A percentile compares a stretch with the other conserved stretches of the same genome.
Conservation (phyloP, 2,113 vertebrate genomes). For the Notarius lentiginosus region DNA sequence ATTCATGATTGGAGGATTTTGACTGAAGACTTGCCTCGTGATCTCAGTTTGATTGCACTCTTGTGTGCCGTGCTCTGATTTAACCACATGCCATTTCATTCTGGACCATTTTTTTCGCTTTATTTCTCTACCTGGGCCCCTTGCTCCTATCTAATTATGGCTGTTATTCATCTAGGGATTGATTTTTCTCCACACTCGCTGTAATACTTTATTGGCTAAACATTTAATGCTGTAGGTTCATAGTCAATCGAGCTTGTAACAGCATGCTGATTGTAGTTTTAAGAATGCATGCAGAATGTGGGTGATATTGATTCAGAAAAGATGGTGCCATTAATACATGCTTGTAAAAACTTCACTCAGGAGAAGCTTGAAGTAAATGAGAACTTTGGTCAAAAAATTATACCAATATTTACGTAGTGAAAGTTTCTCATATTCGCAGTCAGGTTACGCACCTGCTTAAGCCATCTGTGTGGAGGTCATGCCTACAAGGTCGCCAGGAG, state of each 20-base stretch:
- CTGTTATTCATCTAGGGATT: slow-evolving; percentile 22
- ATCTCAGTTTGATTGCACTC: slow-evolving; percentile 27
- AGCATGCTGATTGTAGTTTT: slow-evolving; percentile 21
- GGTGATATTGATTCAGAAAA: slow-evolving; percentile 13
- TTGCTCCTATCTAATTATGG: slow-evolving; percentile 3
- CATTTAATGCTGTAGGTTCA: slow-evolving; percentile 18
- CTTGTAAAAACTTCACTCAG: not conserved
- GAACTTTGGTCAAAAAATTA: not conserved
- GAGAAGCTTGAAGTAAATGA: not conserved
- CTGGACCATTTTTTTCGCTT: not conserved
- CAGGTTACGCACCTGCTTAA: not conserved
- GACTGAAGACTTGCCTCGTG: slow-evolving; percentile 2
- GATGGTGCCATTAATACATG: not conserved
- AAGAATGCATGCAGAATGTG: not conserved
- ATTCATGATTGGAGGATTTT: slow-evolving; percentile 20
- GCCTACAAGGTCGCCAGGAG: not conserved
- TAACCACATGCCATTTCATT: slow-evolving; percentile 2
- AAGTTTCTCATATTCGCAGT: not conserved
- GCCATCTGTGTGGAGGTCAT: not conserved
- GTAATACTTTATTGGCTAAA: slow-evolving; percentile 30
- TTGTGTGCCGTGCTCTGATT: slow-evolving; percentile 12
- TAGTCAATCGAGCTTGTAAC: slow-evolving; percentile 29
- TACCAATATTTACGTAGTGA: not conserved
- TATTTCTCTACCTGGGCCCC: not conserved
- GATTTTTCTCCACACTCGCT: slow-evolving; percentile 16